Base-by-base conservation (phyloP, 2,888 invertebrate species). In the Leptopilina syphax region DNA sequence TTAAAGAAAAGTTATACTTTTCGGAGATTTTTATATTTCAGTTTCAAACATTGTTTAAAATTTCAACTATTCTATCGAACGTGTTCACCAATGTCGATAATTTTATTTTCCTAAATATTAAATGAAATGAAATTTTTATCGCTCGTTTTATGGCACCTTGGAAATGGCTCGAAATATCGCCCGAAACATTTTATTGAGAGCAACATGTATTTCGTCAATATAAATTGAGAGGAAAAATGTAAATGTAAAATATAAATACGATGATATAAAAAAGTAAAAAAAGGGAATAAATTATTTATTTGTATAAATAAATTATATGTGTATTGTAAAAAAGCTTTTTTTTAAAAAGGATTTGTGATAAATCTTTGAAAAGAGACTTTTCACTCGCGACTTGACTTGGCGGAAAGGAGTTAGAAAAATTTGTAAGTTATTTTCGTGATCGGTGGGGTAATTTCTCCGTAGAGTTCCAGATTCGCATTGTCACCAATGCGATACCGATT, bases 401-500 rank as follows among this genome's bases (percentile, higher is more conserved):
- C 50, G 3, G 54, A 7, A 54, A 57, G 12, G 24, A 50, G 27
- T 54, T 34, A 10, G 1, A 7, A 27, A 54, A 70, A 70, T 50
- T 47, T 10, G 54, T 12, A 57, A 27, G 27, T 54, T n/a, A 54
- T 70, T 70, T 70, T 54, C 70, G 27, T 70, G 54, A 70, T 54
- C 54, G 54, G 50, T 70, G 27, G 73, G 78, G 81, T 81, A 82
- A 82, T 82, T 81, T 77, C 60, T 78, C 79, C 63, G 81, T 67
- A 65, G 18, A 67, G 50, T 70, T 18, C 47, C 50, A 68, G 68
- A 66, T 66, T 67, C 47, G 77, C 57, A 79, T 78, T 77, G 79
- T 81, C 81, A 80, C 73, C 78, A 76, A 81, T 60, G 77, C 76
- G 80, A 67, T 81, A 77, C 80, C 82, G 80, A 82, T 81, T 81